A percentile compares a stretch with the other conserved stretches of the same genome.
Evolutionary conservation across 1,140 invertebrate genomes (phyloP).

Genomic region (Xylocopa sonorina): DNA sequence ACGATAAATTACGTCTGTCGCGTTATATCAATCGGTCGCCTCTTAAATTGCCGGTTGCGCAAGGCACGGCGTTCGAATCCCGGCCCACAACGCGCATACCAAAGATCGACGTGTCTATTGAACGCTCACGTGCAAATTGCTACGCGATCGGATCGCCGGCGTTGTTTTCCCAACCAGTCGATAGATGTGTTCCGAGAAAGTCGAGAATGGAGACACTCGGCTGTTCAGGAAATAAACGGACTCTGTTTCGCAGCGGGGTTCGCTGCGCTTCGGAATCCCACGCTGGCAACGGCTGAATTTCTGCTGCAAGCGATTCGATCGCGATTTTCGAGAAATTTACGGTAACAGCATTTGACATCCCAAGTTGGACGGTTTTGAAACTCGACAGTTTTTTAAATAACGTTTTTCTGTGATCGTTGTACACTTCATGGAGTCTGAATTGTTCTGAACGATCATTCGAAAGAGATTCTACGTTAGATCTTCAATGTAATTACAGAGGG

Average conservation of each 20-base stretch:
- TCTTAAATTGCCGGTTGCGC: slow-evolving; percentile 31
- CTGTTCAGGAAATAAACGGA: too few species aligned
- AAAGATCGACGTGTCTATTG: slow-evolving; percentile 25
- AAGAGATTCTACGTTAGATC: too few species aligned
- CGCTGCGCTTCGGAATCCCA: background rate
- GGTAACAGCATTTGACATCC: too few species aligned
- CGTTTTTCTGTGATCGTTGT: too few species aligned
- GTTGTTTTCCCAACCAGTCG: slow-evolving; percentile 18
- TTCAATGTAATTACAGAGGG: too few species aligned
- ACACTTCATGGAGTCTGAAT: too few species aligned
- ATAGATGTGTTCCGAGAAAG: background rate
- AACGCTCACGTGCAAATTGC: slow-evolving; percentile 43
- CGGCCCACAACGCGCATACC: slow-evolving; percentile 46
- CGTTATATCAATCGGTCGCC: background rate
- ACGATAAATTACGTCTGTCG: slow-evolving; percentile 5
- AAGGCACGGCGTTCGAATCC: slow-evolving; percentile 28
- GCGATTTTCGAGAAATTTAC: too few species aligned
- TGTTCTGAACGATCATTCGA: too few species aligned
- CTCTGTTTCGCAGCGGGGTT: too few species aligned
- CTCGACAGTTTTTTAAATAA: too few species aligned
- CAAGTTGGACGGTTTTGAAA: too few species aligned
- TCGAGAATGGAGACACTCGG: background rate
- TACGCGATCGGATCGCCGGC: slow-evolving; percentile 11
- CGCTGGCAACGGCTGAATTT: background rate
- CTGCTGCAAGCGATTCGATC: background rate